These are phyloP conservation scores for Rhagonycha fulva DNA, from an alignment of 2,888 invertebrate genomes.

Conservation along the genomic window DNA sequence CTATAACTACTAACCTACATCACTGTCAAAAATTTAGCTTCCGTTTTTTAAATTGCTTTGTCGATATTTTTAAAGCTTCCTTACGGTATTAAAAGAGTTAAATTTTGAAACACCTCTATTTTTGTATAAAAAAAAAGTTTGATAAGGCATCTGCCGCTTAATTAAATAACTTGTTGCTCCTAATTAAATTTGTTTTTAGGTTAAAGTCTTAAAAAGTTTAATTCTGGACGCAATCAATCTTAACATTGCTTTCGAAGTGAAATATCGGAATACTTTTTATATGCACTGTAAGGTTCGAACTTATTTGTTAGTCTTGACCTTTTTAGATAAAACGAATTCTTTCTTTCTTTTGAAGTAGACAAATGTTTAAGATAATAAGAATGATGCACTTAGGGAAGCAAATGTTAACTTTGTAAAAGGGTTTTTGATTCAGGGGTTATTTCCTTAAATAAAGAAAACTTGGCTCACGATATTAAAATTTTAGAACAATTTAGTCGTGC, in stretches of 20 bases:
- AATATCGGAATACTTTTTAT: not conserved
- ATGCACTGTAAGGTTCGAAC: not conserved
- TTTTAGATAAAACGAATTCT: constrained; percentile 24
- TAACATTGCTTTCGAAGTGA: not conserved
- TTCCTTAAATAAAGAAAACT: not conserved
- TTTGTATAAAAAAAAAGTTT: not conserved
- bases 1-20: not conserved
- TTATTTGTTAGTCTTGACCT: not conserved
- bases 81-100: not conserved
- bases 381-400: constrained; percentile 17
- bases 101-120: not conserved
- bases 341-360: constrained; percentile 20
- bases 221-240: not conserved
- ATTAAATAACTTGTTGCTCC: not conserved
- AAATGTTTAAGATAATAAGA: constrained; percentile 20
- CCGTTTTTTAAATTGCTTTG: not conserved
- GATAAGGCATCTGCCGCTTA: not conserved
- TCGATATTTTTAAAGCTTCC: not conserved
- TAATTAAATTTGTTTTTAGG: not conserved
- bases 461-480: not conserved
- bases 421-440: not conserved
- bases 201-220: not conserved
- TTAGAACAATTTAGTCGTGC: constrained; percentile 9
- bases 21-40: not conserved
- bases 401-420: not conserved